Evolutionary conservation across 2,113 vertebrate genomes (phyloP).

Genomic region (Chaetops frenatus): DNA sequence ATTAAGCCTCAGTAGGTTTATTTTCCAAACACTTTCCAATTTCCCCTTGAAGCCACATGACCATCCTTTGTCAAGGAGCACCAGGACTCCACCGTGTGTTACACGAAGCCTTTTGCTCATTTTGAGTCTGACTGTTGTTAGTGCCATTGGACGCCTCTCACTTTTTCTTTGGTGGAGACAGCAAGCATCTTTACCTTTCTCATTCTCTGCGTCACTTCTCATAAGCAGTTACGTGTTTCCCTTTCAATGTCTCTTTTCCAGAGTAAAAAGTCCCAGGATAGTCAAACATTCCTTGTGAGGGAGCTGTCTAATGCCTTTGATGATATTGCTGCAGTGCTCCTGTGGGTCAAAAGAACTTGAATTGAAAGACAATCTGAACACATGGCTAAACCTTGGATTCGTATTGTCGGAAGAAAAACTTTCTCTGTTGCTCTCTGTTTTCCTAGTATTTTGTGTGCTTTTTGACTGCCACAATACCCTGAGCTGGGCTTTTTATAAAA

Average conservation of each 20-base stretch:
- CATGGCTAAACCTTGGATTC: neutral
- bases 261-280: neutral
- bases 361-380: neutral
- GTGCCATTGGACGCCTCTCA: neutral
- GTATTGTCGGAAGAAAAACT: neutral
- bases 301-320: neutral
- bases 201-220: neutral
- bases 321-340: neutral
- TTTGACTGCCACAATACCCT: neutral
- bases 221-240: neutral
- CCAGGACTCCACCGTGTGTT: neutral
- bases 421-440: neutral
- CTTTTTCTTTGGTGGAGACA: neutral
- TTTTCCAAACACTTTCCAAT: neutral
- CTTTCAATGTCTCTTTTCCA: neutral
- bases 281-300: neutral
- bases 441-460: neutral
- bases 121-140: neutral
- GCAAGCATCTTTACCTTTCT: neutral
- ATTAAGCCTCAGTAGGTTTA: neutral
- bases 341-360: neutral
- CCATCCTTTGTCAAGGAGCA: neutral
- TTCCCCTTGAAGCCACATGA: neutral
- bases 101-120: neutral
- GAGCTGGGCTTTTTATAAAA: neutral